Conservation (phyloP, 2,888 invertebrate species). For the Operophtera brumata region DNA sequence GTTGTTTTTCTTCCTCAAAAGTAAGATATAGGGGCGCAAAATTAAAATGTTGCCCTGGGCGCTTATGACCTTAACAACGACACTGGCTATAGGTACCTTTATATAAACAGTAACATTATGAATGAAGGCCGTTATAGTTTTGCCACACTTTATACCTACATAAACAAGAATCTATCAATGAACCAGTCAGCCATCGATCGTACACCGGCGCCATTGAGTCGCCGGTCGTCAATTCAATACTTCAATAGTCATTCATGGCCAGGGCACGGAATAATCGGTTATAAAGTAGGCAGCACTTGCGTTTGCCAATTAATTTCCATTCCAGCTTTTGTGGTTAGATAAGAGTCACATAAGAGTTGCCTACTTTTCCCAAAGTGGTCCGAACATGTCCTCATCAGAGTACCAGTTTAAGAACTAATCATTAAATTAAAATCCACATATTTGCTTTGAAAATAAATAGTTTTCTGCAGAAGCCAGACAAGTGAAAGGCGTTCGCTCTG, state of each 20-base stretch:
- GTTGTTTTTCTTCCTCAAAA: too few species aligned
- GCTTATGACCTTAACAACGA: too few species aligned
- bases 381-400: too few species aligned
- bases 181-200: constrained; percentile 12
- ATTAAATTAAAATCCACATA: too few species aligned
- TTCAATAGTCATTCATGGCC: constrained; percentile 22
- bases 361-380: not conserved
- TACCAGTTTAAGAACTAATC: too few species aligned
- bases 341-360: not conserved
- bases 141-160: constrained; percentile 14
- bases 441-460: too few species aligned
- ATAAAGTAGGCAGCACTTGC: constrained; percentile 3
- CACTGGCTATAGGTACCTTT: too few species aligned
- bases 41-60: too few species aligned
- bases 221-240: constrained; percentile 9
- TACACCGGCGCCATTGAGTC: constrained; percentile 22
- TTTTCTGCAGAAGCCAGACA: too few species aligned
- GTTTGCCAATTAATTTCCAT: not conserved
- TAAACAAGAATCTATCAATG: constrained; percentile 18
- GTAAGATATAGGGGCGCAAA: too few species aligned
- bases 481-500: too few species aligned
- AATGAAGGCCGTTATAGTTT: constrained; percentile 14
- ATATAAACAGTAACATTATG: not conserved
- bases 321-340: not conserved
- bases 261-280: constrained; percentile 6